Percentiles rank a stretch among this genome's conserved stretches.
Conservation (phyloP, 1,140 invertebrate genomes). For the Diplogasteroides magnus region DNA sequence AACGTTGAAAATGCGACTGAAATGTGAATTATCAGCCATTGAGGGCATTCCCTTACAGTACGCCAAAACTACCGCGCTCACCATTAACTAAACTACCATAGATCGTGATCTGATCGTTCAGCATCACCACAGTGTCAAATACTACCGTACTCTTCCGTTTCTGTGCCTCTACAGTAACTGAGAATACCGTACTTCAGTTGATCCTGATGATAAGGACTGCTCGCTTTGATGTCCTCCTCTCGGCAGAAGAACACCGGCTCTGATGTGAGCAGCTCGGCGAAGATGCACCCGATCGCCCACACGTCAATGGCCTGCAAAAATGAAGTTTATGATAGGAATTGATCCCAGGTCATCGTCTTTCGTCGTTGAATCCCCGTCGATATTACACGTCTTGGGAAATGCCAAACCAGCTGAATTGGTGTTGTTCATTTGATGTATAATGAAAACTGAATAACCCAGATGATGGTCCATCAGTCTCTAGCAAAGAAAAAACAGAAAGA, state of each 20-base stretch:
- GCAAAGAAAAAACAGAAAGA: no score
- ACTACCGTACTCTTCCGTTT: slow-evolving; percentile 56
- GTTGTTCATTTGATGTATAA: no score
- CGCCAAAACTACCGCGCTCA: neutral
- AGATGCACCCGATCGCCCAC: slow-evolving; percentile 99
- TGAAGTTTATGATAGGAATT: slow-evolving; percentile 17
- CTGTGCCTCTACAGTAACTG: no score
- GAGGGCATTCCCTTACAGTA: neutral
- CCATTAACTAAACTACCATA: neutral
- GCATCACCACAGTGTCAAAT: neutral
- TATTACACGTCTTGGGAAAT: no score
- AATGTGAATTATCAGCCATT: neutral
- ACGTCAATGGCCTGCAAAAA: slow-evolving; percentile 70
- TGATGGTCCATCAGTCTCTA: no score
- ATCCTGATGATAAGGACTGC: slow-evolving; percentile 99
- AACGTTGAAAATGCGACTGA: slow-evolving; percentile 86
- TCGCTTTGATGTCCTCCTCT: slow-evolving; percentile 99
- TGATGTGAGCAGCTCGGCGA: slow-evolving; percentile 89
- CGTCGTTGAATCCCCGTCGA: no score
- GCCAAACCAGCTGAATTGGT: no score
- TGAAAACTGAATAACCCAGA: no score
- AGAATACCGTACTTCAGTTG: no score
- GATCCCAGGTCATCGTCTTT: no score
- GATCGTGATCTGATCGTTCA: neutral
- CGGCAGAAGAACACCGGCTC: slow-evolving; percentile 99